A percentile compares a stretch with the other conserved stretches of the same genome.
phyloP scores from a whole-genome alignment of 2,113 vertebrate genomes.

The Macrotis lagotis region DNA sequence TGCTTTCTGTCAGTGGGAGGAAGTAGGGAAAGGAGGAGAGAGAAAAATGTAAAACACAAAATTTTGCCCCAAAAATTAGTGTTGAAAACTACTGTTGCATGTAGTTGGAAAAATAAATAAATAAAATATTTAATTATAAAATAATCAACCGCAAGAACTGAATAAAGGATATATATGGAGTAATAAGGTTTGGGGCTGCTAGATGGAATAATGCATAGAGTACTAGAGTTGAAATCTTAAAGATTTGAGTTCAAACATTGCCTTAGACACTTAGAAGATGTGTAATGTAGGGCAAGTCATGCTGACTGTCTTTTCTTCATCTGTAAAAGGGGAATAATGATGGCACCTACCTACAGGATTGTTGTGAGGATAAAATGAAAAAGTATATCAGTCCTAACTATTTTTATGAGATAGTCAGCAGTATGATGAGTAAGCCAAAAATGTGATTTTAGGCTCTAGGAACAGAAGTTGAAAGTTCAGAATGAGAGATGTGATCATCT shows the following conservation, averaged over 20 bases:
- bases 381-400: background rate
- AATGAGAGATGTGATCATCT: background rate
- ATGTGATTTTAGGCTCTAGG: background rate
- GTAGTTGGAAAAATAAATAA: too few species aligned
- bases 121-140: too few species aligned
- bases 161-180: background rate
- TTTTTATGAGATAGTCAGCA: background rate
- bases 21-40: too few species aligned
- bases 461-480: background rate
- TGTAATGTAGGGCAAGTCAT: background rate
- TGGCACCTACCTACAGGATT: background rate
- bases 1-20: too few species aligned
- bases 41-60: too few species aligned
- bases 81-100: too few species aligned
- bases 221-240: background rate
- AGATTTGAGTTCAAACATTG: background rate
- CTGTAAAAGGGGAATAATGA: background rate
- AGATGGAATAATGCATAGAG: background rate
- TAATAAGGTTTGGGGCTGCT: background rate
- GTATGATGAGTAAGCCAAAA: background rate
- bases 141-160: background rate
- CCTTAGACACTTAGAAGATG: background rate
- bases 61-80: too few species aligned
- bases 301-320: background rate
- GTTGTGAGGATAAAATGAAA: background rate